Evolutionary conservation across 2,888 invertebrate genomes (phyloP).

Genomic region (Andrena trimmerana): DNA sequence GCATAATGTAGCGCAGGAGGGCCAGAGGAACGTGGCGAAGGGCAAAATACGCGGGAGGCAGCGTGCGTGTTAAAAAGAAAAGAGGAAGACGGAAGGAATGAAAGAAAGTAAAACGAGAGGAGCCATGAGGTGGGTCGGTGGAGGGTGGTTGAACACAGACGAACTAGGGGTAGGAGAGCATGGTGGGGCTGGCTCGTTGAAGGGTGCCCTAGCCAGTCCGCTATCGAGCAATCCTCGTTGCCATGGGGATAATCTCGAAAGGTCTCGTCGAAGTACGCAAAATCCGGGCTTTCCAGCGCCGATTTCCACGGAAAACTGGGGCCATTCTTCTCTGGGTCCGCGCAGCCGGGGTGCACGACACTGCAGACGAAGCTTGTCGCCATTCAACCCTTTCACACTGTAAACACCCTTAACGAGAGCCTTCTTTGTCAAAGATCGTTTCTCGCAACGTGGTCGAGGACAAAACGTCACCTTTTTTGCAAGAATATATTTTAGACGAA

Average conservation of each 20-base stretch:
- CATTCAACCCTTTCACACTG: not conserved
- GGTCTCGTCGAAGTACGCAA: constrained; percentile 58
- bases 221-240: constrained; percentile 77
- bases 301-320: constrained; percentile 29
- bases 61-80: constrained; percentile 16
- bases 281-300: constrained; percentile 47
- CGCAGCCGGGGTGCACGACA: not conserved
- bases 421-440: no score
- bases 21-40: constrained; percentile 24
- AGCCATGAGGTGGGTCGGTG: not conserved
- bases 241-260: constrained; percentile 77
- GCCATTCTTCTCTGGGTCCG: constrained; percentile 20
- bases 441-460: no score
- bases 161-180: constrained; percentile 20
- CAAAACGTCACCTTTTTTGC: no score
- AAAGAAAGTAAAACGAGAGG: not conserved
- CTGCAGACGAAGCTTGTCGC: not conserved
- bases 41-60: constrained; percentile 19
- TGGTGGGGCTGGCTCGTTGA: constrained; percentile 39
- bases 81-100: not conserved
- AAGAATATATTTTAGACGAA: no score
- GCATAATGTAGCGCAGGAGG: constrained; percentile 59
- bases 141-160: constrained; percentile 45
- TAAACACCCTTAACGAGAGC: not conserved
- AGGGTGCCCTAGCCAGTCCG: constrained; percentile 64